Conservation (phyloP, 2,888 invertebrate species). For the Drosophila ezoana region DNA sequence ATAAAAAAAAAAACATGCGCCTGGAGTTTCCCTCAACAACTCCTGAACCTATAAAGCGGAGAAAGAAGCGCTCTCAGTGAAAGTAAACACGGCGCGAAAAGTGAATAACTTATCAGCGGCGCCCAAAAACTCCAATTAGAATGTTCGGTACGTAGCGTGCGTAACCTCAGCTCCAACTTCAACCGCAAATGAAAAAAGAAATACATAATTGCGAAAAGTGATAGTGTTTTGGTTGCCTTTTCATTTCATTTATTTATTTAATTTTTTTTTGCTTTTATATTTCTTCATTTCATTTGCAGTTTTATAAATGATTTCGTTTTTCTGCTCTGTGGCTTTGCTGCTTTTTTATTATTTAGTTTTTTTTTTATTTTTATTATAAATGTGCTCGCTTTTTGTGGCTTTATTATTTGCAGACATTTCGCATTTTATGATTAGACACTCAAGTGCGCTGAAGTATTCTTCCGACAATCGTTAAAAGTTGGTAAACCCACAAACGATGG, state of each 20-base stretch:
- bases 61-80: slow-evolving; percentile 36
- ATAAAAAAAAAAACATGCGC: too few species aligned
- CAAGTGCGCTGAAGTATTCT: slow-evolving; percentile 73
- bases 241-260: slow-evolving; percentile 46
- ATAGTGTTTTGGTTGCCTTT: slow-evolving; percentile 66
- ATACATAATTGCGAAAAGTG: slow-evolving; percentile 76
- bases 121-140: slow-evolving; percentile 67
- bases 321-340: slow-evolving; percentile 23
- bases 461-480: slow-evolving; percentile 67
- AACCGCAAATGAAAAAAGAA: slow-evolving; percentile 34
- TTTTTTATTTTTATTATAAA: slow-evolving; percentile 37
- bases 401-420: slow-evolving; percentile 73
- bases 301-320: slow-evolving; percentile 68
- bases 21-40: background rate
- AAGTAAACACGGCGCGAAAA: slow-evolving; percentile 53
- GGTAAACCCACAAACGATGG: slow-evolving; percentile 41
- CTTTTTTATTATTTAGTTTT: slow-evolving; percentile 13
- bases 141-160: slow-evolving; percentile 52
- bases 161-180: slow-evolving; percentile 10
- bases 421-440: slow-evolving; percentile 71
- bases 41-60: slow-evolving; percentile 27
- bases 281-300: slow-evolving; percentile 22
- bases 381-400: slow-evolving; percentile 47
- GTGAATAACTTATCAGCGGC: slow-evolving; percentile 58
- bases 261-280: slow-evolving; percentile 18